These are phyloP conservation scores for Sarcophilus harrisii DNA, from an alignment of 2,797 vertebrate species.

Conservation along the genomic window DNA sequence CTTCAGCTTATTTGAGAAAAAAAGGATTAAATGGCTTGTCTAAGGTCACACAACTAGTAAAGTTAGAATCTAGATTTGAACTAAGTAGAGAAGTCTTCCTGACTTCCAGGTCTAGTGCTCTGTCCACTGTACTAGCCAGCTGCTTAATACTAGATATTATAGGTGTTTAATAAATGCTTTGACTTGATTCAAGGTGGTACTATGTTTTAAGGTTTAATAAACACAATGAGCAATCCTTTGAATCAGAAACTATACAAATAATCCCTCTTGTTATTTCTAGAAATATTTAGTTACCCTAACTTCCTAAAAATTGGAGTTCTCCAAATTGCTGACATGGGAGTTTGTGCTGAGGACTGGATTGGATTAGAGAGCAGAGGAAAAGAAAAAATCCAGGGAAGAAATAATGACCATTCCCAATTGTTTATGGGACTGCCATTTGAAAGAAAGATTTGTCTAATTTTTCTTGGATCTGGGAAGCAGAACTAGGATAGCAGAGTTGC, in stretches of 20 bases:
- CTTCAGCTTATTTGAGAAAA: background rate
- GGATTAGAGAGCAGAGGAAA: background rate
- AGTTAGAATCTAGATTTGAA: background rate
- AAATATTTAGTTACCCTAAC: conserved; percentile 3
- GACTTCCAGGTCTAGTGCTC: background rate
- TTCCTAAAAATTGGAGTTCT: background rate
- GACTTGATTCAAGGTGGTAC: background rate
- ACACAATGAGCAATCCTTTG: background rate
- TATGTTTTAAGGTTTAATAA: background rate
- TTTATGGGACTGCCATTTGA: background rate
- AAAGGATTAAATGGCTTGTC: background rate
- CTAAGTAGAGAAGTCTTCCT: background rate
- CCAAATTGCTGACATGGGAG: background rate
- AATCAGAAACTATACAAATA: background rate
- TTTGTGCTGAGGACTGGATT: background rate
- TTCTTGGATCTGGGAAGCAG: background rate
- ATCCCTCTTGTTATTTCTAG: background rate
- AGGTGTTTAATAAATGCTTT: conserved; percentile 3
- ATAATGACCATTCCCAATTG: background rate
- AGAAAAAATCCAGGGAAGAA: background rate
- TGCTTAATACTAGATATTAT: background rate
- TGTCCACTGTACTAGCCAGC: background rate
- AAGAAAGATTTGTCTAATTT: background rate
- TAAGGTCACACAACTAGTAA: background rate
- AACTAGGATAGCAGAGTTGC: background rate